Conservation (phyloP, 2,797 vertebrate species). For the Acipenser ruthenus region DNA sequence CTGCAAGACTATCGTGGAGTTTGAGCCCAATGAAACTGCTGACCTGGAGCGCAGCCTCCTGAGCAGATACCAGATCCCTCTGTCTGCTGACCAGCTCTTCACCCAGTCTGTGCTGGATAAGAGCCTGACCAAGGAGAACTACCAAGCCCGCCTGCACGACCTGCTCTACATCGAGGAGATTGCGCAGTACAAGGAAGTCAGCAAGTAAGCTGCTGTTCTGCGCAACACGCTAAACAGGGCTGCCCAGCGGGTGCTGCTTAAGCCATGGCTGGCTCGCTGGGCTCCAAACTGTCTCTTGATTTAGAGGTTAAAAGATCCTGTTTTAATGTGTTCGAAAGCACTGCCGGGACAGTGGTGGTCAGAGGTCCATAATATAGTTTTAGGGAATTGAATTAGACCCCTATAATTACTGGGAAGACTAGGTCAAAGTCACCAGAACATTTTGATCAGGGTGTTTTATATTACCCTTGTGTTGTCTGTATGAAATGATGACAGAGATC, state of each 20-base stretch:
- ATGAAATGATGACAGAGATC: too few relatives aligned
- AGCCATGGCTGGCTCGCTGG: neutral
- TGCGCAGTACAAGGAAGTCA: conserved; percentile 98
- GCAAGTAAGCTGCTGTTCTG: conserved; percentile 78
- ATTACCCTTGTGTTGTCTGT: too few relatives aligned
- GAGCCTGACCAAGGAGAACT: conserved; percentile 88
- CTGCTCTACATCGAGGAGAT: conserved; percentile 98
- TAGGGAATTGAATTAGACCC: too few relatives aligned
- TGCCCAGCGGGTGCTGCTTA: conserved; percentile 11
- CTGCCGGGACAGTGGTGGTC: too few relatives aligned
- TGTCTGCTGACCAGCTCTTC: conserved; percentile 97
- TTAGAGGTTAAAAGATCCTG: too few relatives aligned
- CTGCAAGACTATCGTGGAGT: conserved; percentile 93
- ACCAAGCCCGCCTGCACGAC: conserved; percentile 91
- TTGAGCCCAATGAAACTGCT: conserved; percentile 88
- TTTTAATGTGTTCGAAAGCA: too few relatives aligned
- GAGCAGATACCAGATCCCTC: conserved; percentile 93
- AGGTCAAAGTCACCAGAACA: too few relatives aligned
- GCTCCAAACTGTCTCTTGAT: too few relatives aligned
- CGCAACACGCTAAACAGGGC: neutral
- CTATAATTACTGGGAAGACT: too few relatives aligned
- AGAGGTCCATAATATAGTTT: too few relatives aligned
- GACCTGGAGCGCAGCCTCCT: conserved; percentile 93
- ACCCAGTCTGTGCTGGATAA: conserved; percentile 97
- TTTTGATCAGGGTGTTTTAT: too few relatives aligned